Conservation (phyloP, 2,888 invertebrate genomes). For the Drosophila stalkeri region DNA sequence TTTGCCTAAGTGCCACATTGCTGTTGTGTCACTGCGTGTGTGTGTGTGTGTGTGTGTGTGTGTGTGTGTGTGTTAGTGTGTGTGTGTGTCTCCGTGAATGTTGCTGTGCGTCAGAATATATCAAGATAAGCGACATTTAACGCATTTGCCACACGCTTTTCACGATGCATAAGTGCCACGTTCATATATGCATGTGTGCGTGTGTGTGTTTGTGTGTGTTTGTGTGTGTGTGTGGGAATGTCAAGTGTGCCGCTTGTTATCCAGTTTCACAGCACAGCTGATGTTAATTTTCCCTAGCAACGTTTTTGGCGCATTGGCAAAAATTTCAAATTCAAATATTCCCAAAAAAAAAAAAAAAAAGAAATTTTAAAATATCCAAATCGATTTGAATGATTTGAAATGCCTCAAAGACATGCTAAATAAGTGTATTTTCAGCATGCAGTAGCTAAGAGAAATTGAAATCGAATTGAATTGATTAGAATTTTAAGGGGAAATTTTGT, state of each 20-base stretch:
- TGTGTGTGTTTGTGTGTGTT: slow-evolving; percentile 9
- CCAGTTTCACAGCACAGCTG: slow-evolving; percentile 20
- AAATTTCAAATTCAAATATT: slow-evolving; percentile 11
- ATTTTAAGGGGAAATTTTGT: not conserved
- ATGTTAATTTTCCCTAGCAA: slow-evolving; percentile 7
- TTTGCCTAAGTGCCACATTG: slow-evolving; percentile 61
- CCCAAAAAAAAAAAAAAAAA: not conserved
- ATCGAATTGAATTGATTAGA: not conserved
- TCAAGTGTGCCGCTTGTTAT: slow-evolving; percentile 47
- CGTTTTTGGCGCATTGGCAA: slow-evolving; percentile 5
- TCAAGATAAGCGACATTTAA: slow-evolving; percentile 71
- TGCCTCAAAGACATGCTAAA: not conserved
- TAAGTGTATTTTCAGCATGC: not conserved
- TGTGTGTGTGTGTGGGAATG: slow-evolving; percentile 25
- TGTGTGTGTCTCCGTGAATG: slow-evolving; percentile 9
- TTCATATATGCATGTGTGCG: not conserved
- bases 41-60: slow-evolving; percentile 20
- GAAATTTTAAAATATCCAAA: not conserved
- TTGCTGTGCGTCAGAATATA: slow-evolving; percentile 47
- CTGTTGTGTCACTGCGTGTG: slow-evolving; percentile 18
- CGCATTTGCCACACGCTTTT: slow-evolving; percentile 66
- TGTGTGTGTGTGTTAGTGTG: slow-evolving; percentile 3
- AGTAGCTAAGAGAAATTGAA: not conserved
- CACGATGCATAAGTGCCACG: slow-evolving; percentile 43
- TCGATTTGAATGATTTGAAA: not conserved